phyloP scores from a whole-genome alignment of 2,113 vertebrate genomes.

The Barbus barbus region DNA sequence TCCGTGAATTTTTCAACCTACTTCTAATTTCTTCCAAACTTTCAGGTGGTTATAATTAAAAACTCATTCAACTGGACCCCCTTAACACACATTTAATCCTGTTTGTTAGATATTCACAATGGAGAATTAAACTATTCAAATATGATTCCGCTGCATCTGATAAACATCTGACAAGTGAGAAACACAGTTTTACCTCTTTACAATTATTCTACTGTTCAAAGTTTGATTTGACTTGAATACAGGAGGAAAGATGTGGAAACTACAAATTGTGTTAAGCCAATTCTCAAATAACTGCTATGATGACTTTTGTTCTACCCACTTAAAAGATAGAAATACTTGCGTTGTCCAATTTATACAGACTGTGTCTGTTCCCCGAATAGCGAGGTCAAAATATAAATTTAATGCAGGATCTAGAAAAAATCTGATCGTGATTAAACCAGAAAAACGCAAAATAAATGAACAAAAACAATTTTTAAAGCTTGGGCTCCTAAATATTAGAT shows the following conservation, averaged over 20 bases:
- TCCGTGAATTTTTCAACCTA: not conserved
- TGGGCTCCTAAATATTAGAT: too few species aligned
- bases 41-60: not conserved
- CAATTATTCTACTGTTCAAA: not conserved
- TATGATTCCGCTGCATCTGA: not conserved
- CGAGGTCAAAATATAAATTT: too few species aligned
- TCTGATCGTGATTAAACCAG: too few species aligned
- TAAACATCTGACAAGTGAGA: not conserved
- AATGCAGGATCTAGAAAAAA: too few species aligned
- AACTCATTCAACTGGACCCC: not conserved
- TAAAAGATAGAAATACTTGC: too few species aligned
- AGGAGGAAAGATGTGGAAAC: not conserved
- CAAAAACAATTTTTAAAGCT: too few species aligned
- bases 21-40: not conserved
- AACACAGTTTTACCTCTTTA: not conserved
- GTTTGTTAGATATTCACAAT: not conserved
- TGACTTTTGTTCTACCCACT: too few species aligned
- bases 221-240: not conserved
- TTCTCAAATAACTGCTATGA: too few species aligned
- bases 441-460: too few species aligned
- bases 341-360: too few species aligned
- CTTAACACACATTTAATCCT: not conserved
- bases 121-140: not conserved
- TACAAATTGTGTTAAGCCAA: not conserved
- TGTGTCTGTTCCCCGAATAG: too few species aligned